Base-by-base conservation (phyloP, 2,797 vertebrate genomes). In the Synaphobranchus kaupii region DNA sequence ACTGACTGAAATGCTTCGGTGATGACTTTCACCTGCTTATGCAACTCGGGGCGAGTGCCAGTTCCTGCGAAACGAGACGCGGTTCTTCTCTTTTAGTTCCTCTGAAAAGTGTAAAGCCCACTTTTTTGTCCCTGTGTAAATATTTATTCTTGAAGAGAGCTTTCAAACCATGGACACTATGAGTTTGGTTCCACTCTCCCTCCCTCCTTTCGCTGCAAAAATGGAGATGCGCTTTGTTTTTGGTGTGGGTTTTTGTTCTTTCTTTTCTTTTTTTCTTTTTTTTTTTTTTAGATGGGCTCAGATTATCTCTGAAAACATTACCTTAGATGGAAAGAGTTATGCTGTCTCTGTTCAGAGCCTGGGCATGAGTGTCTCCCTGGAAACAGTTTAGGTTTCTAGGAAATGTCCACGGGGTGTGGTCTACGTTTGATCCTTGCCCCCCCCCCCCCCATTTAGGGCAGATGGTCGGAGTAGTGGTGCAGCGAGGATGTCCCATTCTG, bases 241-340 rank as follows among this genome's bases (percentile, higher is more conserved):
- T 68, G 73, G 15, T 34, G 5, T 17, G 34, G 15, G 73, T 8
- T 20, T 44, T 78, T 44, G 34, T 78, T 44, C 31, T 78, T 78
- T n/a, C n/a, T n/a, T n/a, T n/a, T n/a, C n/a, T n/a, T n/a, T 78
- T 28, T 71, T 68, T 68, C 1, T 25, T 71, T 15, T 66, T n/a
- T n/a, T 66, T 28, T 17, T 39, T 48, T 48, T 13, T 0, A 48
- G 78, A 48, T 50, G 44, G 47, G 44, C 47, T n/a, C 22, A 81
- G 44, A 50, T 50, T 50, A 8, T 80, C 22, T 39, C 44, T 22
- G 20, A 22, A 50, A 50, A 81, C 78, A 50, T 81, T 81, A 81
- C 78, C 78, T 81, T 81, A 81, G 78, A 81, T 81, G 78, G 78
- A 22, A 22, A 81, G 47, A 81, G 44, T 81, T 13, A 13, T 48